phyloP scores from a whole-genome alignment of 2,888 invertebrate species.

The Laothoe populi region DNA sequence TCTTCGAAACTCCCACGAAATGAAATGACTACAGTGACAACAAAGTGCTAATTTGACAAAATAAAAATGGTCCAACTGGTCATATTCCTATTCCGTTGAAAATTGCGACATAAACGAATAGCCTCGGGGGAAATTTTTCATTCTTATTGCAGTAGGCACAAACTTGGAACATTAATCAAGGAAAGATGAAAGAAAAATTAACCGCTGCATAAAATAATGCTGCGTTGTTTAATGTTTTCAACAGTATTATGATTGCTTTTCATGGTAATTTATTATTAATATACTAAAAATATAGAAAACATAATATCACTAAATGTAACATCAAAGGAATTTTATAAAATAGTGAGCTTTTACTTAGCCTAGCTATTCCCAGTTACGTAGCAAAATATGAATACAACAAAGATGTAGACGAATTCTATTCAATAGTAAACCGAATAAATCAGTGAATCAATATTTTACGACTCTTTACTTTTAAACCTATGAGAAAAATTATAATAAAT shows the following conservation, averaged over 20 bases:
- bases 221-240: background rate
- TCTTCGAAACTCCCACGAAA: background rate
- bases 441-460: no score
- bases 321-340: no score
- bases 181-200: conserved; percentile 29
- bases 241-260: background rate
- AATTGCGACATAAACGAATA: conserved; percentile 49
- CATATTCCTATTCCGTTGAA: conserved; percentile 57
- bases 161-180: conserved; percentile 70
- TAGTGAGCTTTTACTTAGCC: no score
- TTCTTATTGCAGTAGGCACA: conserved; percentile 68
- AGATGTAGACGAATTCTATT: no score
- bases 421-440: no score
- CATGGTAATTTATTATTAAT: no score
- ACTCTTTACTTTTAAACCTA: no score
- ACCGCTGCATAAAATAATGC: background rate
- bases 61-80: conserved; percentile 59
- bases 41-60: conserved; percentile 34
- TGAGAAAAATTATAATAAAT: no score
- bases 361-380: no score
- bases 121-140: conserved; percentile 78
- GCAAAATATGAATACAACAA: no score
- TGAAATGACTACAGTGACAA: background rate
- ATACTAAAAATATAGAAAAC: no score
- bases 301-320: no score